Base-by-base conservation (phyloP, 37 sponge, comb jelly and placozoan genomes). In the Tethya wilhelma region DNA sequence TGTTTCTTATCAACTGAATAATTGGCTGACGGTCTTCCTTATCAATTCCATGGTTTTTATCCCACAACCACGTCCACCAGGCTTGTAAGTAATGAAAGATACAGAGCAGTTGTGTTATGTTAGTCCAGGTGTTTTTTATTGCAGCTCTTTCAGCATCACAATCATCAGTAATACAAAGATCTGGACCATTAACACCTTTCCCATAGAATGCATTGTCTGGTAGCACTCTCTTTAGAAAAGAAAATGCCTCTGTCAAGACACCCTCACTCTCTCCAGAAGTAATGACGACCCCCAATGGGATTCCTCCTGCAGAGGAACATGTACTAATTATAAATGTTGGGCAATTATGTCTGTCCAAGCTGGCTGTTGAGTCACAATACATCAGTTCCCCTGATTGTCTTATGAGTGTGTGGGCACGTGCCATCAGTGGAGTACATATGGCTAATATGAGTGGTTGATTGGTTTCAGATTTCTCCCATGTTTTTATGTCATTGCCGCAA, bases 81-180 rank as follows among this genome's bases (percentile, higher is more conserved):
- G 66, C n/a, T 37, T 77, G 78, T 43, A 77, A 60, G 64, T 44
- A 64, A 64, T 77, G 78, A 77, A 77, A 77, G 20, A 64, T 77
- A 49, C 78, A 77, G 3, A 77, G 44, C 9, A 77, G 45, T 12
- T 64, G 44, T 1, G 28, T 77, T 44, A 66, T 29, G 38, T 64
- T 37, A 34, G 67, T 65, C 78, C 64, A 62, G 23, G 38, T 38
- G 14, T 28, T 11, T 77, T 39, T 64, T 44, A 77, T n/a, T 26
- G 78, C 78, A 44, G 44, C 67, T 28, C 53, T 31, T 26, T 77
- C 78, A 41, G 78, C 67, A 42, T 37, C 63, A 59, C 62, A 38
- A 25, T 75, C 77, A 38, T 77, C 78, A 29, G 78, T 77, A n/a
- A 77, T 77, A 43, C 3, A 62, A 8, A 77, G 4, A 25, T 22